Conservation (phyloP, 2,797 vertebrate species). For the Gymnoscopelus microlampas region DNA sequence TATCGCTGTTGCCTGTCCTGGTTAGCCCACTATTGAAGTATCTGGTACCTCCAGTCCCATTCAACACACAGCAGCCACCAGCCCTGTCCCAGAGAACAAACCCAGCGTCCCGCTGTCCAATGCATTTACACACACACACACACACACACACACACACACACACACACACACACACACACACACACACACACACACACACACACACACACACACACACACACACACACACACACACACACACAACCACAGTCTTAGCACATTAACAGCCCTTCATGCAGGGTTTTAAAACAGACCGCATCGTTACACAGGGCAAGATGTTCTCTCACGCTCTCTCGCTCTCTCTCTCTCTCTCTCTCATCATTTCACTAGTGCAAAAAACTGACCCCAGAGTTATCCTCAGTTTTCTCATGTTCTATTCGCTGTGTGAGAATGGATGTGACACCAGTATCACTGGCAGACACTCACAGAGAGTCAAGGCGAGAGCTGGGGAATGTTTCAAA, state of each 20-base stretch:
- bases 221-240: conserved; percentile 24
- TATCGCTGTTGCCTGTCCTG: conserved; percentile 48
- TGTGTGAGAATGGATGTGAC: conserved; percentile 21
- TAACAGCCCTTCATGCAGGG: conserved; percentile 60
- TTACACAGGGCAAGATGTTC: conserved; percentile 46
- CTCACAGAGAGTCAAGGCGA: conserved; percentile 12
- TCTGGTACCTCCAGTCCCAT: conserved; percentile 12
- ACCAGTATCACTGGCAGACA: conserved; percentile 33
- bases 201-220: too few species aligned
- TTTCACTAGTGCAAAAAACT: conserved; percentile 51
- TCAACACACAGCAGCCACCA: conserved; percentile 20
- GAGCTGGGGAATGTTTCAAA: conserved; percentile 28
- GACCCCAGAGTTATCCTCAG: conserved; percentile 42
- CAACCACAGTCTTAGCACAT: conserved; percentile 67
- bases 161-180: too few species aligned
- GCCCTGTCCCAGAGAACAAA: conserved; percentile 24
- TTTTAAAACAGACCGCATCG: conserved; percentile 69
- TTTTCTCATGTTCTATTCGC: conserved; percentile 5
- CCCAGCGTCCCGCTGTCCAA: conserved; percentile 10
- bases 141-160: too few species aligned
- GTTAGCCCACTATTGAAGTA: conserved; percentile 47
- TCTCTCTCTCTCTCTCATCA: conserved; percentile 41
- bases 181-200: too few species aligned
- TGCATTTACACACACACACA: neutral
- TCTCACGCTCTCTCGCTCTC: conserved; percentile 44